Conservation (phyloP, 2,888 invertebrate genomes). For the Campoplex nolae region DNA sequence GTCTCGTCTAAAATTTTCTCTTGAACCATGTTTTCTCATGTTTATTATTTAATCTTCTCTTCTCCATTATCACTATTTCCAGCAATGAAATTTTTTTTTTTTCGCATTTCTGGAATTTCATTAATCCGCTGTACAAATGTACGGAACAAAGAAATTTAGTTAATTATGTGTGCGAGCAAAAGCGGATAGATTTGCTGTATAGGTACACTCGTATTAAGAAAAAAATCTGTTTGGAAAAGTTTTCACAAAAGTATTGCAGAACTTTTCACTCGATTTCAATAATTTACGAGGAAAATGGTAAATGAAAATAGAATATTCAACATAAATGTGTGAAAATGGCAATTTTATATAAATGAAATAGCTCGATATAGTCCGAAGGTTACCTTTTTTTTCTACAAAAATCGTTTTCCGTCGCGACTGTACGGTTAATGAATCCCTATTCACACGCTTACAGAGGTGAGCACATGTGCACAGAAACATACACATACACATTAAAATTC, state of each 20-base stretch:
- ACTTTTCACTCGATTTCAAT: background rate
- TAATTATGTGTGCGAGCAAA: background rate
- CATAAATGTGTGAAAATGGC: too few relatives aligned
- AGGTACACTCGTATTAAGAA: slow-evolving; percentile 12
- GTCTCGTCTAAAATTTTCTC: background rate
- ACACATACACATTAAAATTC: background rate
- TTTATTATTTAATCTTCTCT: background rate
- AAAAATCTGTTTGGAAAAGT: background rate
- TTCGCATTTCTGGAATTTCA: background rate
- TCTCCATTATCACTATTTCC: background rate
- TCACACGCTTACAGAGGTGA: background rate
- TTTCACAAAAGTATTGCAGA: background rate
- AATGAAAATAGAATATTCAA: too few relatives aligned
- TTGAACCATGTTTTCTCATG: background rate
- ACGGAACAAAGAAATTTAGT: background rate
- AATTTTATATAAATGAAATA: too few relatives aligned
- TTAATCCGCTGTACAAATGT: background rate
- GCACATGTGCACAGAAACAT: background rate
- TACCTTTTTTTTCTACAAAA: background rate
- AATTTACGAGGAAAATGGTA: background rate
- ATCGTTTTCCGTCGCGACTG: background rate
- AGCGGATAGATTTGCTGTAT: background rate
- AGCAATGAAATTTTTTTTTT: background rate
- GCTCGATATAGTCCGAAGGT: background rate
- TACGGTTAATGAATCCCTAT: slow-evolving; percentile 8